Percentiles rank a stretch among this genome's conserved stretches.
Evolutionary conservation across 2,797 vertebrate species (phyloP).

Genomic region (Halcyon badia): DNA sequence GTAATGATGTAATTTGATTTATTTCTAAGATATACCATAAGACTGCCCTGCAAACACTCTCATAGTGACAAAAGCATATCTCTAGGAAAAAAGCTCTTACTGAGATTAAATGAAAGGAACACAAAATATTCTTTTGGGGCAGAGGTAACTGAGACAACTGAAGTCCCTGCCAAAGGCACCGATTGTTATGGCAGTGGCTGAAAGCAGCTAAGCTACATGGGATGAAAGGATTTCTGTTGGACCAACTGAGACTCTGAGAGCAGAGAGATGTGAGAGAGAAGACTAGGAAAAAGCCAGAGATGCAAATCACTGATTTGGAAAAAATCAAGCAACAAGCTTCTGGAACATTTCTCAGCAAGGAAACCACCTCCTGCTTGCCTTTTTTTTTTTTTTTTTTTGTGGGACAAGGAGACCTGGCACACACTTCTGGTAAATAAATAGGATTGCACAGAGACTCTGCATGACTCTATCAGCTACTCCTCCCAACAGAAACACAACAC

Average conservation of each 20-base stretch:
- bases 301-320: not conserved
- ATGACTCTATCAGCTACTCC: slow-evolving; percentile 25
- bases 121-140: not conserved
- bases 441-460: slow-evolving; percentile 28
- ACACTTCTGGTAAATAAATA: not conserved
- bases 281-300: not conserved
- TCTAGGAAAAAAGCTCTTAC: not conserved
- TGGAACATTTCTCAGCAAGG: not conserved
- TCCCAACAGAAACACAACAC: slow-evolving; percentile 22
- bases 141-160: slow-evolving; percentile 1
- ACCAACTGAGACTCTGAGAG: not conserved
- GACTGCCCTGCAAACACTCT: not conserved
- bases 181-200: not conserved
- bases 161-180: not conserved
- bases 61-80: not conserved
- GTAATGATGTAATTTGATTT: not conserved
- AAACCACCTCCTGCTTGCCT: not conserved
- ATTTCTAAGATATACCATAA: not conserved
- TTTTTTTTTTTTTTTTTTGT: not conserved
- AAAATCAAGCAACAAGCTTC: not conserved
- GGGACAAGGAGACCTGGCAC: not conserved
- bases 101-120: not conserved
- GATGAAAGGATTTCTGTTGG: slow-evolving; percentile 16
- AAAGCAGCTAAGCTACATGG: not conserved
- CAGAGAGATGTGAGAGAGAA: not conserved